phyloP scores from a whole-genome alignment of 2,888 invertebrate genomes.

The Phrixothrix hirtus region DNA sequence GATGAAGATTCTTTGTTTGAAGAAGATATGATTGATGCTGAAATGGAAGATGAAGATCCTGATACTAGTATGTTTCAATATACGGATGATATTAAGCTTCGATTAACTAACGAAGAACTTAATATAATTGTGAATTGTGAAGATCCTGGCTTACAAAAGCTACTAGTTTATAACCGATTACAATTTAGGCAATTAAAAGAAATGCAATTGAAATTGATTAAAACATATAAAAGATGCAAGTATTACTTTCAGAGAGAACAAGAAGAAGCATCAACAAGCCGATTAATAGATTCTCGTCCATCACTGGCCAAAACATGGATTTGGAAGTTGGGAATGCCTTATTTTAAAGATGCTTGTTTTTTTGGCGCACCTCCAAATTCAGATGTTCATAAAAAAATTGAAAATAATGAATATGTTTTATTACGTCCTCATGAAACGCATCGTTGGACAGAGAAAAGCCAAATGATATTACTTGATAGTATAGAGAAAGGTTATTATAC shows the following conservation, averaged over 20 bases:
- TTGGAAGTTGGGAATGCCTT: conserved; percentile 60
- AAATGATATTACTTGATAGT: conserved; percentile 58
- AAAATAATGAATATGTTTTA: conserved; percentile 46
- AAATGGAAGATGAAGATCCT: too few relatives aligned
- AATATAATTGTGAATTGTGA: not conserved
- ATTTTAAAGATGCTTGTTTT: conserved; percentile 66
- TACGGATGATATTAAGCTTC: too few relatives aligned
- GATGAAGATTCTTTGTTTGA: too few relatives aligned
- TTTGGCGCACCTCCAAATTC: conserved; percentile 63
- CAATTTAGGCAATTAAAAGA: too few relatives aligned
- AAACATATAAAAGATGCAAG: too few relatives aligned
- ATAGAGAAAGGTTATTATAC: conserved; percentile 43
- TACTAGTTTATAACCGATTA: too few relatives aligned
- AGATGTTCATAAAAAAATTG: conserved; percentile 55
- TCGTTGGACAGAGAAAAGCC: conserved; percentile 63
- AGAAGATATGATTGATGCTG: too few relatives aligned
- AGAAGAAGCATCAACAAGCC: too few relatives aligned
- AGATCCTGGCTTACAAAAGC: not conserved
- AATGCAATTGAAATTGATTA: too few relatives aligned
- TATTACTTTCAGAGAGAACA: too few relatives aligned
- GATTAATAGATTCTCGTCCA: too few relatives aligned
- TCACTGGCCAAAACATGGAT: conserved; percentile 9
- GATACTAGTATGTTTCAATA: too few relatives aligned
- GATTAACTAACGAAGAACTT: not conserved
- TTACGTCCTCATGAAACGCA: conserved; percentile 30